A percentile compares a stretch with the other conserved stretches of the same genome.
Conservation (phyloP, 2,888 invertebrate genomes). For the Heliconius charithonia region DNA sequence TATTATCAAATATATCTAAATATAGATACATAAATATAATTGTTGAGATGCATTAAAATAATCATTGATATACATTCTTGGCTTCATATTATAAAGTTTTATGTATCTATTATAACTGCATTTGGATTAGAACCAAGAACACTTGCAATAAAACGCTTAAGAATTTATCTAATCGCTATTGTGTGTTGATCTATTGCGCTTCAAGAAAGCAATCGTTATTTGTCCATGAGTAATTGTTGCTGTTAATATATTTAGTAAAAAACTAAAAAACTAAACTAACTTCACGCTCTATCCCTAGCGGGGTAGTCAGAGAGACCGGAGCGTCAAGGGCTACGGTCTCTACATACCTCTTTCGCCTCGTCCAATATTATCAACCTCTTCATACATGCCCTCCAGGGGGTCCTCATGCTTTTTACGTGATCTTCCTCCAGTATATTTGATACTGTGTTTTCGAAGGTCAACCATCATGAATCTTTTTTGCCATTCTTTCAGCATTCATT, state of each 20-base stretch:
- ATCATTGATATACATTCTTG: conserved; percentile 26
- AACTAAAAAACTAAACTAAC: too few relatives aligned
- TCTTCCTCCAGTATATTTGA: too few relatives aligned
- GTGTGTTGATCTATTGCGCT: neutral
- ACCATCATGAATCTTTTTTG: too few relatives aligned
- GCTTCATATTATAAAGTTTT: conserved; percentile 25
- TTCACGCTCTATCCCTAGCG: too few relatives aligned
- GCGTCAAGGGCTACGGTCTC: too few relatives aligned
- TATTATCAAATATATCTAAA: neutral
- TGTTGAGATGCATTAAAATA: conserved; percentile 7
- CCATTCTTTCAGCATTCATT: too few relatives aligned
- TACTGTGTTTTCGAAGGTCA: too few relatives aligned
- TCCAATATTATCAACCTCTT: too few relatives aligned
- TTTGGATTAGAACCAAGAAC: conserved; percentile 40
- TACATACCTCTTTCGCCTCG: too few relatives aligned
- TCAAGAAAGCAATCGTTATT: conserved; percentile 11
- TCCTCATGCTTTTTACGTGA: too few relatives aligned
- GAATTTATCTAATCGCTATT: conserved; percentile 22
- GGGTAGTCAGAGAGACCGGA: too few relatives aligned
- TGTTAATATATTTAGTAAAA: neutral
- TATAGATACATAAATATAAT: neutral
- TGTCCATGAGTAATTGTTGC: neutral
- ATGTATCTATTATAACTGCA: conserved; percentile 30
- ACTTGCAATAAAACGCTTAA: conserved; percentile 25
- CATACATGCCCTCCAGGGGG: too few relatives aligned